phyloP scores from a whole-genome alignment of 2,888 invertebrate species.

The Nysson spinosus region DNA sequence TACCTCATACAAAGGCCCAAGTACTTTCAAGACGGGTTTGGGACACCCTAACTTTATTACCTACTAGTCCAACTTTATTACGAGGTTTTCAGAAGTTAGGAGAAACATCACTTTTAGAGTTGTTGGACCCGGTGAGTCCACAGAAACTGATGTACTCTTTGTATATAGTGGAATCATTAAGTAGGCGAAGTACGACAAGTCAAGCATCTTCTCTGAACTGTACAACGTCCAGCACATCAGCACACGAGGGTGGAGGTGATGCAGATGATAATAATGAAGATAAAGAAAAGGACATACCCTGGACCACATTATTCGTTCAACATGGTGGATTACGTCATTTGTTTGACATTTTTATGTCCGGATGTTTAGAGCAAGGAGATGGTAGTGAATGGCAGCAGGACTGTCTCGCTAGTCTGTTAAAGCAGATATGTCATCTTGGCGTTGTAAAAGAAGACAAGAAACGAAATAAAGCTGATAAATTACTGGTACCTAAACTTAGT shows the following conservation, averaged over 20 bases:
- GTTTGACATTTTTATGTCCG: conserved; percentile 95
- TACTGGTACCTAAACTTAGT: conserved; percentile 85
- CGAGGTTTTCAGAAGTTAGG: conserved; percentile 89
- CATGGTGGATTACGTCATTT: conserved; percentile 92
- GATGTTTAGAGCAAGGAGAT: conserved; percentile 83
- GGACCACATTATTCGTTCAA: conserved; percentile 90
- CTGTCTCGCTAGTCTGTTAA: conserved; percentile 91
- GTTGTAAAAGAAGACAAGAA: conserved; percentile 80
- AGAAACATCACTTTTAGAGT: conserved; percentile 83
- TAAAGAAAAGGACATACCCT: conserved; percentile 75
- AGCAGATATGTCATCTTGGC: conserved; percentile 91
- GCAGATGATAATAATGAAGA: conserved; percentile 61
- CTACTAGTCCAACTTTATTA: conserved; percentile 91
- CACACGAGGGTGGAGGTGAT: conserved; percentile 60
- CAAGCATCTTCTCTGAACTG: conserved; percentile 50
- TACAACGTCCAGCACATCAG: conserved; percentile 42
- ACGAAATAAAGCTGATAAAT: conserved; percentile 80
- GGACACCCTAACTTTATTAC: conserved; percentile 95
- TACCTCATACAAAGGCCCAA: conserved; percentile 92
- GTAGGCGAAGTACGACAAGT: conserved; percentile 68
- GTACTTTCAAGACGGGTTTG: conserved; percentile 92
- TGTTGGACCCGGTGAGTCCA: conserved; percentile 92
- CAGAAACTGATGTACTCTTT: conserved; percentile 97
- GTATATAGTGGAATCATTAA: conserved; percentile 91
- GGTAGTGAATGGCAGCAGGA: conserved; percentile 97